These are phyloP conservation scores for Psittacara wagleri DNA, from an alignment of 2,113 vertebrate species.

Conservation along the genomic window DNA sequence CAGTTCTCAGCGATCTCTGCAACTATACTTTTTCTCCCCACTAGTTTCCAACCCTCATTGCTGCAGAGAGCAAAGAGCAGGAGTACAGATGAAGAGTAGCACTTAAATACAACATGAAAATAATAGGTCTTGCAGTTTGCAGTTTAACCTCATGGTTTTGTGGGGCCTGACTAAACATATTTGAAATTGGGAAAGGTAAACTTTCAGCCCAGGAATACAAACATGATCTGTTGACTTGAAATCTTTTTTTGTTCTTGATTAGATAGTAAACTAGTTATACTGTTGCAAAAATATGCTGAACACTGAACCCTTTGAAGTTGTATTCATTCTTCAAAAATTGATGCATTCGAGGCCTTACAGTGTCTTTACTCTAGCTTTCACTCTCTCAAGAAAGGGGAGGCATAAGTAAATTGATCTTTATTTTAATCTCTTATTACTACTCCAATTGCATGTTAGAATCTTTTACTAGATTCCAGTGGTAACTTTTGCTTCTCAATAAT, in stretches of 20 bases:
- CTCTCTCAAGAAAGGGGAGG: neutral
- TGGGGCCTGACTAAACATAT: neutral
- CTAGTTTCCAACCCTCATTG: neutral
- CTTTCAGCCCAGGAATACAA: neutral
- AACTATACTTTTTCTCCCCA: neutral
- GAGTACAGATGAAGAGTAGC: neutral
- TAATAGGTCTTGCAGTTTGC: accelerated
- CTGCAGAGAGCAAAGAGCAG: neutral
- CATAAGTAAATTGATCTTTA: neutral
- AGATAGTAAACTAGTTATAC: neutral
- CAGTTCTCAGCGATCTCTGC: neutral
- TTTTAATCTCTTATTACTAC: neutral
- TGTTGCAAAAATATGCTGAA: neutral
- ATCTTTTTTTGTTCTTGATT: neutral
- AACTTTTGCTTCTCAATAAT: neutral
- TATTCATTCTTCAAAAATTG: neutral
- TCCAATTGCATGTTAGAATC: neutral
- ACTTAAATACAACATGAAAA: neutral
- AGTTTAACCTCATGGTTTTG: neutral
- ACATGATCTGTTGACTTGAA: neutral
- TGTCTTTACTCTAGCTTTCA: neutral
- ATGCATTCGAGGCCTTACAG: accelerated
- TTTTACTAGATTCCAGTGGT: neutral
- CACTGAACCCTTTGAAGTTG: neutral
- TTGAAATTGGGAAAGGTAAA: neutral